Evolutionary conservation across 2,113 vertebrate genomes (phyloP).

Genomic region (Romanogobio albipinnatus): DNA sequence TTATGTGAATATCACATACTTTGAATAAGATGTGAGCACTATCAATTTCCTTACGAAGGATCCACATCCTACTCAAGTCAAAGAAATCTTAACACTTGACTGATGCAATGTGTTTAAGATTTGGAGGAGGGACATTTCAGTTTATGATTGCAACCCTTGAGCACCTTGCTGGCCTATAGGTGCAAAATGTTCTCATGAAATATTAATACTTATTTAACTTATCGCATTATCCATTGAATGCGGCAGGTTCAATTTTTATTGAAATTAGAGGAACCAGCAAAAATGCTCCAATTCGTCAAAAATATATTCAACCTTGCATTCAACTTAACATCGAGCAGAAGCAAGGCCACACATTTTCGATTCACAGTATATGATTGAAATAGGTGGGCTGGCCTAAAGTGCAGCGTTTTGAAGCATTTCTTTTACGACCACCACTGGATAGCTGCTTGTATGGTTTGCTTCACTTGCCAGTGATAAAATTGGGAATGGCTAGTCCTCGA

Average conservation of each 20-base stretch:
- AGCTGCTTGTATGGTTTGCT: constrained; percentile 54
- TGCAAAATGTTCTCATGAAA: not conserved
- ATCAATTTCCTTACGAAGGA: constrained; percentile 63
- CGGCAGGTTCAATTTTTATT: not conserved
- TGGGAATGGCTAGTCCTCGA: constrained; percentile 51
- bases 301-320: constrained; percentile 48
- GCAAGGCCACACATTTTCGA: constrained; percentile 53
- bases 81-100: constrained; percentile 30
- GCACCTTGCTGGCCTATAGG: not conserved
- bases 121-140: not conserved
- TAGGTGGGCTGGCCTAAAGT: constrained; percentile 35
- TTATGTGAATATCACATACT: constrained; percentile 65
- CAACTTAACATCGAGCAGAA: constrained; percentile 39
- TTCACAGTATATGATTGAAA: constrained; percentile 47
- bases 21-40: constrained; percentile 66
- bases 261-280: constrained; percentile 25
- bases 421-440: constrained; percentile 58
- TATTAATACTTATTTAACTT: not conserved
- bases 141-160: not conserved
- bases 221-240: not conserved
- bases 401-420: constrained; percentile 51
- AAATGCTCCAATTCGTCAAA: constrained; percentile 51
- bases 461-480: constrained; percentile 52
- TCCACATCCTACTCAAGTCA: constrained; percentile 19
- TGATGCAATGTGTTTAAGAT: not conserved